Percentiles rank a stretch among this genome's conserved stretches.
phyloP scores from a whole-genome alignment of 2,797 vertebrate genomes.

The Erithacus rubecula region DNA sequence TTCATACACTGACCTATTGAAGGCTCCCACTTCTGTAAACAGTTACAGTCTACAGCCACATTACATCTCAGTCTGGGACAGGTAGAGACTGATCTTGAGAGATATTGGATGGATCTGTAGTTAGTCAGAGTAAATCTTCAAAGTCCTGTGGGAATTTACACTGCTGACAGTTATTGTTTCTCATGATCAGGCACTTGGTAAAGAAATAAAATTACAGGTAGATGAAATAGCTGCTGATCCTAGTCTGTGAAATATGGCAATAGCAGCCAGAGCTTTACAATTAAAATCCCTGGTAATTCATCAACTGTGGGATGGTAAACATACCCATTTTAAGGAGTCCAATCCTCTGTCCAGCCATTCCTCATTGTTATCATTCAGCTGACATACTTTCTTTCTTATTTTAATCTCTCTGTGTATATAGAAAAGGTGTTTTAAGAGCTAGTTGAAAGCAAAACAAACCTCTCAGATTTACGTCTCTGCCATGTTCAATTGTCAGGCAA shows the following conservation, averaged over 20 bases:
- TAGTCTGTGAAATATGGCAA: neutral
- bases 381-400: neutral
- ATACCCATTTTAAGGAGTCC: neutral
- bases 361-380: neutral
- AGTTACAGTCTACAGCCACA: constrained; percentile 27
- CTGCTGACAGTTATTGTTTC: constrained; percentile 55
- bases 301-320: neutral
- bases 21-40: constrained; percentile 35
- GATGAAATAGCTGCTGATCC: constrained; percentile 33
- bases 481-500: neutral
- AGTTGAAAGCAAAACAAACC: neutral
- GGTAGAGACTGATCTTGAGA: constrained; percentile 51
- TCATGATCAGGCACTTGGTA: constrained; percentile 45
- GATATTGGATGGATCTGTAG: constrained; percentile 40
- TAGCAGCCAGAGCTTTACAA: neutral
- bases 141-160: constrained; percentile 40
- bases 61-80: constrained; percentile 27
- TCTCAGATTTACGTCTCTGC: neutral
- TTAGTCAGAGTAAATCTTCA: constrained; percentile 53
- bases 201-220: constrained; percentile 46
- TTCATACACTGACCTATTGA: constrained; percentile 29
- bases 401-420: neutral
- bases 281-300: constrained; percentile 48
- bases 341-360: neutral
- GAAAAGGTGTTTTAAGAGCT: neutral